A percentile compares a stretch with the other conserved stretches of the same genome.
phyloP scores from a whole-genome alignment of 2,888 invertebrate species.

The Glaucopsyche alexis region DNA sequence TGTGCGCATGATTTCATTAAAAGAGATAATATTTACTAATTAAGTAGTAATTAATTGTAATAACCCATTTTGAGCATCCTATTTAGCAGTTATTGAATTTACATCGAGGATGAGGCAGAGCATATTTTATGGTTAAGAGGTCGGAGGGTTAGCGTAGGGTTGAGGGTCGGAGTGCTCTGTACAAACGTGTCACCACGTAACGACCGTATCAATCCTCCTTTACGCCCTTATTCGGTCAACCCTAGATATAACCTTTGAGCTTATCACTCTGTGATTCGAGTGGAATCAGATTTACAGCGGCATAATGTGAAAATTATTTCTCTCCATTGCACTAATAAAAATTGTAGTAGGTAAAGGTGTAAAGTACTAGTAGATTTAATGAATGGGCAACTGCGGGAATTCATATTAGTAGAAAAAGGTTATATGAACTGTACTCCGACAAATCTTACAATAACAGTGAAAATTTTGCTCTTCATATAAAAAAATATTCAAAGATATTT shows the following conservation, averaged over 20 bases:
- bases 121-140: constrained; percentile 11
- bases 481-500: no score
- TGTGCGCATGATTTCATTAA: not conserved
- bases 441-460: no score
- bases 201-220: constrained; percentile 25
- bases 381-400: no score
- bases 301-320: not conserved
- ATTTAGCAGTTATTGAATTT: constrained; percentile 12
- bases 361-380: no score
- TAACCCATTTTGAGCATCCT: not conserved
- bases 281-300: not conserved
- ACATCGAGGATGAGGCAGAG: not conserved
- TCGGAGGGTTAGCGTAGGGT: not conserved
- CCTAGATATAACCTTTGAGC: constrained; percentile 7
- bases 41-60: not conserved
- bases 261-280: constrained; percentile 12
- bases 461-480: no score
- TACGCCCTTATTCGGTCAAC: not conserved
- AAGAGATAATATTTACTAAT: not conserved
- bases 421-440: no score
- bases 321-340: no score
- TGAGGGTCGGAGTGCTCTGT: not conserved
- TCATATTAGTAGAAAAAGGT: no score
- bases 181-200: constrained; percentile 19
- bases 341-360: no score